Evolutionary conservation across 2,797 vertebrate genomes (phyloP).

Genomic region (Sebastes nivosus): DNA sequence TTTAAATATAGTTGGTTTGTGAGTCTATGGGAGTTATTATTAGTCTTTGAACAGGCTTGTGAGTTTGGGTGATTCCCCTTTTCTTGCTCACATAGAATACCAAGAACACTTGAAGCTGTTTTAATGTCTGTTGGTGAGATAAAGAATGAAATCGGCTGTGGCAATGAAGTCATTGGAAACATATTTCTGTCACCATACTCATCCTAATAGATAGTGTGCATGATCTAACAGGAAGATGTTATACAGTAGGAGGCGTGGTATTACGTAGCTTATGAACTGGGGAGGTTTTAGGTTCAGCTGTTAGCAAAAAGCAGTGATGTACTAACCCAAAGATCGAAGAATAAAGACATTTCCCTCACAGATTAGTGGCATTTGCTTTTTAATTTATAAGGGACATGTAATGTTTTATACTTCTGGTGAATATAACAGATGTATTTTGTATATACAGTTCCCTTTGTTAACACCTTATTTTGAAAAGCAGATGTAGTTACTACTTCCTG

Average conservation of each 20-base stretch:
- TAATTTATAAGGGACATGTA: no score
- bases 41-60: neutral
- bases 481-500: no score
- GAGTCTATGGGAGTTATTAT: constrained; percentile 26
- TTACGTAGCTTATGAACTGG: neutral
- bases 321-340: no score
- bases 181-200: neutral
- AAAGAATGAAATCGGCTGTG: neutral
- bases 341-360: no score
- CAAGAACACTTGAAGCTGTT: neutral
- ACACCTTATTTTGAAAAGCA: no score
- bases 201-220: neutral
- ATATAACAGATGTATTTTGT: no score
- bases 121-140: neutral
- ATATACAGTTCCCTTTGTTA: no score
- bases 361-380: no score
- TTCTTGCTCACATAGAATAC: neutral
- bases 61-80: constrained; percentile 39
- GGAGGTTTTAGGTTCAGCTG: no score
- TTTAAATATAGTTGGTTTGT: constrained; percentile 31
- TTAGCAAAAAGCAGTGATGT: no score
- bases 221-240: neutral
- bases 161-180: neutral
- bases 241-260: neutral
- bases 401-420: no score